Base-by-base conservation (phyloP, 2,113 vertebrate species). In the Tinamus guttatus region DNA sequence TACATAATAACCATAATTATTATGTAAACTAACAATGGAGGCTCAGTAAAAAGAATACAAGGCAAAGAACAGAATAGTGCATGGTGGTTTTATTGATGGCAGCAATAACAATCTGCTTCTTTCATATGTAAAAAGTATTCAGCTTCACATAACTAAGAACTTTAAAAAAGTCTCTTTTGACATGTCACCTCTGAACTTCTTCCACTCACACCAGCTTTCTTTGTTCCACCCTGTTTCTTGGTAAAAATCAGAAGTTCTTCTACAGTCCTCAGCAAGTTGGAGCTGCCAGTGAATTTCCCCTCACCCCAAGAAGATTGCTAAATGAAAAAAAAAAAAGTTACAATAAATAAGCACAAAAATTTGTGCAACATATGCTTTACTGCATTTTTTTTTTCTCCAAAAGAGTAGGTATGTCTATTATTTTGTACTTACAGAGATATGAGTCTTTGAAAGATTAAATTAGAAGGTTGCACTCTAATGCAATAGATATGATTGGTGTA, bases 111-210 rank as follows among this genome's bases (percentile, higher is more conserved):
- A 94, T 96, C 77, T 97, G 87, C 89, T 89, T 89, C 49, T 97
- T 96, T 87, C 41, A 88, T 86, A 91, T 92, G 96, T 97, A 98
- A 98, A 98, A 98, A 95, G 86, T 97, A 89, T 95, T 97, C 84
- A 82, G 85, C 71, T 91, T 97, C 95, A 90, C 95, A 51, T 85
- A 97, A 96, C 34, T 97, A 91, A 94, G 69, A 96, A 97, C 75
- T 96, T 97, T 87, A 74, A 83, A 96, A 95, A 96, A 96, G 93
- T 96, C 96, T 97, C 67, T 82, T 62, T n/a, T 87, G 58, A 86
- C 58, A 58, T 84, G 40, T 80, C 92, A 91, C 85, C 85, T 95
- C 77, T 65, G 81, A 91, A 94, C 73, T 95, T 87, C 84, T 97
- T 89, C 89, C 89, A 91, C 85, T 96, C 82, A 85, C 62, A 87